A percentile compares a stretch with the other conserved stretches of the same genome.
Evolutionary conservation across 2,113 vertebrate species (phyloP).

Genomic region (Noctilio leporinus): DNA sequence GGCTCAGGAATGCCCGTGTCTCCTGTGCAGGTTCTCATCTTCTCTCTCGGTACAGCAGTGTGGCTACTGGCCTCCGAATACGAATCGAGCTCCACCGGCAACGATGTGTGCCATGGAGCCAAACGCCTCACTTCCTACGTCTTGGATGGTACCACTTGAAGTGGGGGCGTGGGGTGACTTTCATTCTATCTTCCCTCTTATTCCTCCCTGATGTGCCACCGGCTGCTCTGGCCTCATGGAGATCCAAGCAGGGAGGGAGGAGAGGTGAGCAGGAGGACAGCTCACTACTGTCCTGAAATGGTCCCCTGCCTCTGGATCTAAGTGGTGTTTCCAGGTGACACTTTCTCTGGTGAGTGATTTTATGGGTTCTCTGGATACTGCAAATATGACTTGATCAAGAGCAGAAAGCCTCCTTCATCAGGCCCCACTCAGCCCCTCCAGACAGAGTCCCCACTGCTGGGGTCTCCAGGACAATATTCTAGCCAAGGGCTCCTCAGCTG

Average conservation of each 20-base stretch:
- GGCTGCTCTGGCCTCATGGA: background rate
- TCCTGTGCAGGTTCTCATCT: background rate
- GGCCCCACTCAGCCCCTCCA: background rate
- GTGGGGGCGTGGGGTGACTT: too few species aligned
- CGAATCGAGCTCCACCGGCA: background rate
- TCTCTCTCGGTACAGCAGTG: background rate
- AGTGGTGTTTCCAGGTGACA: background rate
- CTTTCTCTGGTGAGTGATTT: background rate
- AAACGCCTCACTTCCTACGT: background rate
- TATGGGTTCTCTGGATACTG: background rate
- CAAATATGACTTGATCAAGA: background rate
- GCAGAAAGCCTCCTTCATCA: background rate
- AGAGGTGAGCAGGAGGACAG: background rate
- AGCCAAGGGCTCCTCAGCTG: background rate
- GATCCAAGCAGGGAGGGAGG: background rate
- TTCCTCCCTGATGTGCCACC: background rate
- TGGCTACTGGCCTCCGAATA: background rate
- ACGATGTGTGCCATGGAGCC: background rate
- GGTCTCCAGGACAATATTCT: background rate
- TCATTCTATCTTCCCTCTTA: background rate
- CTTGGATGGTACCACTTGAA: background rate
- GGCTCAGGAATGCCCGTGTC: background rate
- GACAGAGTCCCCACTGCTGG: too few species aligned
- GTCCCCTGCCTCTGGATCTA: background rate
- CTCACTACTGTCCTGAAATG: rapidly evolving